Evolutionary conservation across 2,113 vertebrate genomes (phyloP).

Genomic region (Thermophis baileyi): DNA sequence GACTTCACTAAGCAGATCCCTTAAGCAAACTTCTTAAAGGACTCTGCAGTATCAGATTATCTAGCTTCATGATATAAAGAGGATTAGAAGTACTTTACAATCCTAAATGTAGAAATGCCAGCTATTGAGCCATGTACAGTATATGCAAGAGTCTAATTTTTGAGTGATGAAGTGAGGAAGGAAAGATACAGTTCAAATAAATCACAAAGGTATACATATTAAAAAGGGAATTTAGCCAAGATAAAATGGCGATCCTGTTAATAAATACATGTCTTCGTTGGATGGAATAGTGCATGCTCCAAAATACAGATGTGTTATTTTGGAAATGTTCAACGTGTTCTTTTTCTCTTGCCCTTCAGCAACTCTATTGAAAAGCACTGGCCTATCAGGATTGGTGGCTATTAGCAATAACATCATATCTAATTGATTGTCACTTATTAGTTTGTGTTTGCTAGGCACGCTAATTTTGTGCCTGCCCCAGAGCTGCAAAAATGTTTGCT

Average conservation of each 20-base stretch:
- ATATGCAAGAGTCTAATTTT: not conserved
- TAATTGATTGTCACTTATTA: not conserved
- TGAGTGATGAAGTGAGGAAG: not conserved
- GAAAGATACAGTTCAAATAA: not conserved
- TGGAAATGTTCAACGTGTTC: not conserved
- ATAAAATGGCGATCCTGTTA: not conserved
- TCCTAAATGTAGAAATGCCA: not conserved
- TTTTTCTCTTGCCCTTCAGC: not conserved
- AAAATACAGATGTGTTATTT: not conserved
- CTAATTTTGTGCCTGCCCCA: slow-evolving; percentile 8
- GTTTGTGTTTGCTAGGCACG: slow-evolving; percentile 1
- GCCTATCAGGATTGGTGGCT: not conserved
- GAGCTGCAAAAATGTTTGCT: slow-evolving; percentile 27
- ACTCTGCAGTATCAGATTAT: not conserved
- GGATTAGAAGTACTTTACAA: not conserved
- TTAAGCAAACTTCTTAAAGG: not conserved
- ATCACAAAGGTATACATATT: not conserved
- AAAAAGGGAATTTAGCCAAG: not conserved
- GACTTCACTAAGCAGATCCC: not conserved
- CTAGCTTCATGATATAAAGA: not conserved
- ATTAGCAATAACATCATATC: slow-evolving; percentile 11
- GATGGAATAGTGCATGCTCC: not conserved
- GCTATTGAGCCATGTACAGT: not conserved
- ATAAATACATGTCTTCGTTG: not conserved
- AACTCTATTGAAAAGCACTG: not conserved